These are phyloP conservation scores for Galerucella nymphaeae DNA, from an alignment of 2,888 invertebrate genomes.

Conservation along the genomic window DNA sequence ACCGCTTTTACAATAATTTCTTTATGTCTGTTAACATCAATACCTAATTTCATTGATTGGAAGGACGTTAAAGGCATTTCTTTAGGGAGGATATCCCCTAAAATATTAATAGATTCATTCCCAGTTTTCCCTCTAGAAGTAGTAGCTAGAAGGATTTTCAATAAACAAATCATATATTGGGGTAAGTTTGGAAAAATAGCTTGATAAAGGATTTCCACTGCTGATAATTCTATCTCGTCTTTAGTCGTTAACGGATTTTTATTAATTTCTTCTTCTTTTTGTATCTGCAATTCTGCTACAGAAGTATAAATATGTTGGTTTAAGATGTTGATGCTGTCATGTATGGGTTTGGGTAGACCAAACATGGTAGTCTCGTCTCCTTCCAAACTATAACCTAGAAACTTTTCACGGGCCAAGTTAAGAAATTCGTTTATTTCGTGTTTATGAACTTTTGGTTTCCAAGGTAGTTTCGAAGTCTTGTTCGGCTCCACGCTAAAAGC, in stretches of 20 bases:
- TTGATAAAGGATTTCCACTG: conserved; percentile 90
- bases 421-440: conserved; percentile 94
- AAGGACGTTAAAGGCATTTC: conserved; percentile 97
- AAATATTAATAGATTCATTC: conserved; percentile 97
- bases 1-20: conserved; percentile 98
- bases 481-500: conserved; percentile 12
- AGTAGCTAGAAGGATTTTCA: conserved; percentile 96
- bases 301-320: conserved; percentile 94
- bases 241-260: conserved; percentile 91
- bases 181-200: conserved; percentile 96
- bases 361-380: conserved; percentile 90
- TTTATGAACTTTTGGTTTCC: conserved; percentile 95
- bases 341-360: conserved; percentile 96
- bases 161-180: conserved; percentile 96
- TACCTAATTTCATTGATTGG: conserved; percentile 94
- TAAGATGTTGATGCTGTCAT: conserved; percentile 92
- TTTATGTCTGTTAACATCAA: conserved; percentile 98
- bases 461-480: conserved; percentile 73
- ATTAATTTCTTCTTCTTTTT: conserved; percentile 90
- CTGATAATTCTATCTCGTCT: conserved; percentile 80
- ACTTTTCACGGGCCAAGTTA: conserved; percentile 91
- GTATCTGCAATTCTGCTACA: conserved; percentile 90
- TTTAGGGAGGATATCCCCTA: conserved; percentile 97
- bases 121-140: conserved; percentile 98
- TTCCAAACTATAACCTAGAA: conserved; percentile 92